Conservation (phyloP, 2,797 vertebrate genomes). For the Octomys mimax region DNA sequence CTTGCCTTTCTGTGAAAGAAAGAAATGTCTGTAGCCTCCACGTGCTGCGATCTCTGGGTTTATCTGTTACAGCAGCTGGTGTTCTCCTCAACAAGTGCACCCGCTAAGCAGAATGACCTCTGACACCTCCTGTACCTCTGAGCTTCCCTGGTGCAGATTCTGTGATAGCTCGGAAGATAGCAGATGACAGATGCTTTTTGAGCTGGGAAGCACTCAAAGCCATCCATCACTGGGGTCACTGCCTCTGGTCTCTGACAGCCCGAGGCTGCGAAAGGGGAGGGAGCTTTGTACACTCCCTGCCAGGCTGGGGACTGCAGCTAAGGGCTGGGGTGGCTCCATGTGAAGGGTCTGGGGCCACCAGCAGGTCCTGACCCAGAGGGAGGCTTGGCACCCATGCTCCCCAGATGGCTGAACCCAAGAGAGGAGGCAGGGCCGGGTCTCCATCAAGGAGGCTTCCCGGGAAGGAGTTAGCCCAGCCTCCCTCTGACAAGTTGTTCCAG, state of each 20-base stretch:
- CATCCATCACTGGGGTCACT: not conserved
- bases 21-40: not conserved
- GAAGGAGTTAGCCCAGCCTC: constrained; percentile 18
- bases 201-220: not conserved
- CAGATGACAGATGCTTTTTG: not conserved
- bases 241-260: not conserved
- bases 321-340: not conserved
- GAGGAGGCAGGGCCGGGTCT: not conserved
- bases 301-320: not conserved
- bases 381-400: not conserved
- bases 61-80: not conserved
- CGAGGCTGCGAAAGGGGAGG: not conserved
- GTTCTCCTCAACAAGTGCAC: not conserved
- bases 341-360: not conserved
- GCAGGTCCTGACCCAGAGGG: constrained; percentile 16
- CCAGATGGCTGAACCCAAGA: not conserved
- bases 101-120: not conserved
- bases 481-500: constrained; percentile 61
- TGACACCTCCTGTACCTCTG: not conserved
- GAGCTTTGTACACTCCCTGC: not conserved
- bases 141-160: not conserved
- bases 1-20: constrained; percentile 14
- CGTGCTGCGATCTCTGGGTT: not conserved
- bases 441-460: not conserved
- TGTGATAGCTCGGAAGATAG: not conserved